Evolutionary conservation across 2,797 vertebrate species (phyloP).

Genomic region (Clarias pachynema): DNA sequence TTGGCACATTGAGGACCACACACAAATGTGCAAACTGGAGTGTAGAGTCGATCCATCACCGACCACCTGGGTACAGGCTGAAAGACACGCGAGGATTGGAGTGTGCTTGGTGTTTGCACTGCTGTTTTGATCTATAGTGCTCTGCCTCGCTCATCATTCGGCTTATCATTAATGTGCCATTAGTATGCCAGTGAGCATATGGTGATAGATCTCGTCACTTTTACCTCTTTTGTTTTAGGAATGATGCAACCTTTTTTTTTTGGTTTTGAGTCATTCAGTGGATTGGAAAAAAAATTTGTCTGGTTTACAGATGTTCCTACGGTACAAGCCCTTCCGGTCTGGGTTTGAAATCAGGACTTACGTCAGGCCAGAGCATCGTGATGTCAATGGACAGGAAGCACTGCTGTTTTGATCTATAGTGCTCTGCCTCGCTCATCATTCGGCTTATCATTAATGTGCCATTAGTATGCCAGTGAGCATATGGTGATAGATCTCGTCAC

Average conservation of each 20-base stretch:
- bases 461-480: conserved; percentile 55
- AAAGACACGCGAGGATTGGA: conserved; percentile 36
- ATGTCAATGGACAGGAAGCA: too few relatives aligned
- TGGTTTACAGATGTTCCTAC: too few relatives aligned
- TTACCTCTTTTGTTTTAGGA: conserved; percentile 26
- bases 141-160: conserved; percentile 43
- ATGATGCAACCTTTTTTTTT: conserved; percentile 17
- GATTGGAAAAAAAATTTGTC: conserved; percentile 47
- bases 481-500: background rate
- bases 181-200: conserved; percentile 52
- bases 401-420: conserved; percentile 16
- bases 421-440: conserved; percentile 40
- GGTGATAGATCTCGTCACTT: conserved; percentile 9
- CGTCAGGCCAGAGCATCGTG: too few relatives aligned
- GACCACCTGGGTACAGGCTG: conserved; percentile 47
- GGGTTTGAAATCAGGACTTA: too few relatives aligned
- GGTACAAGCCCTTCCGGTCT: too few relatives aligned
- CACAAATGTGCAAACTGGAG: conserved; percentile 46
- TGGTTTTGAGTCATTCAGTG: conserved; percentile 27
- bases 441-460: conserved; percentile 41
- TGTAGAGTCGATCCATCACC: conserved; percentile 41
- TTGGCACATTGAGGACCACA: conserved; percentile 42
- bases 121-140: conserved; percentile 11
- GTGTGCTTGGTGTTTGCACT: conserved; percentile 36
- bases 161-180: conserved; percentile 46